A percentile compares a stretch with the other conserved stretches of the same genome.
phyloP scores from a whole-genome alignment of 2,888 invertebrate genomes.

The Punctoribates punctum region DNA sequence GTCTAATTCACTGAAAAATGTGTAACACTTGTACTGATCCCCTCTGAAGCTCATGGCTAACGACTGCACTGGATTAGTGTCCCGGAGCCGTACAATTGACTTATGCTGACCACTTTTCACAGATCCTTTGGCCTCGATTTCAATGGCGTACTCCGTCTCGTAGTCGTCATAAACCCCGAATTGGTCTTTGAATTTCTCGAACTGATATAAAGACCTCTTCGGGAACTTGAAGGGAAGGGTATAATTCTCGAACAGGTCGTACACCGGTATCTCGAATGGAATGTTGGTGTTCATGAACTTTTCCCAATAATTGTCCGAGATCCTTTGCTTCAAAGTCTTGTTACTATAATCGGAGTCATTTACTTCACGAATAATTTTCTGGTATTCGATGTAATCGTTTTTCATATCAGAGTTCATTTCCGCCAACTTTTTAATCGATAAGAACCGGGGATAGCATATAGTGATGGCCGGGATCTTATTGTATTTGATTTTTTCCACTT shows the following conservation, averaged over 20 bases:
- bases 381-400: neutral
- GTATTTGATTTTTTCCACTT: neutral
- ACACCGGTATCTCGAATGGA: conserved; percentile 9
- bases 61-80: neutral
- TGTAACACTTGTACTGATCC: conserved; percentile 15
- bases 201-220: neutral
- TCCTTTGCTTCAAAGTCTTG: neutral
- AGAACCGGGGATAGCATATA: neutral
- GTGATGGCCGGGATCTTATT: conserved; percentile 19
- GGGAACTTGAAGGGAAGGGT: conserved; percentile 9
- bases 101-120: neutral
- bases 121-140: conserved; percentile 2
- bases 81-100: neutral
- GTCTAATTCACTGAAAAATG: conserved; percentile 24
- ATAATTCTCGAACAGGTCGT: neutral
- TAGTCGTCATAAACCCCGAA: conserved; percentile 5
- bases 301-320: conserved; percentile 5
- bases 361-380: neutral
- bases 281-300: conserved; percentile 9
- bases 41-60: conserved; percentile 25
- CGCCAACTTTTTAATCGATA: neutral
- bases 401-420: neutral
- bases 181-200: conserved; percentile 2
- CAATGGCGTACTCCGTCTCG: conserved; percentile 20
- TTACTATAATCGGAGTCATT: conserved; percentile 8